A percentile compares a stretch with the other conserved stretches of the same genome.
Conservation (phyloP, 2,113 vertebrate species). For the Campylomormyrus numenius region DNA sequence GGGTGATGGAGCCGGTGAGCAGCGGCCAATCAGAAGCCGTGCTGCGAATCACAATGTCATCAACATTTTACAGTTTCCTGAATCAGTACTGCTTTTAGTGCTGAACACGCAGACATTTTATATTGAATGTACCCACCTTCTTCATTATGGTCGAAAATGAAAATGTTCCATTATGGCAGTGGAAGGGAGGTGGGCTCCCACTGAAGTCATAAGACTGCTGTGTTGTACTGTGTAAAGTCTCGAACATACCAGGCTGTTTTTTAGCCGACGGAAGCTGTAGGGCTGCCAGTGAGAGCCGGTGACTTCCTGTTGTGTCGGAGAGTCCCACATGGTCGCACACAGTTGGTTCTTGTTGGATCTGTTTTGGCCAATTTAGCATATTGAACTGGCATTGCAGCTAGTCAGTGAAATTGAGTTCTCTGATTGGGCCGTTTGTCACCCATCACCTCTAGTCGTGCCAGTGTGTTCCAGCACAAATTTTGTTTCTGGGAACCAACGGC, state of each 20-base stretch:
- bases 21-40: not conserved
- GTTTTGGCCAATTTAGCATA: not conserved
- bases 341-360: not conserved
- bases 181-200: not conserved
- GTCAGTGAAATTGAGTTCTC: not conserved
- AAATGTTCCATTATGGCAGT: not conserved
- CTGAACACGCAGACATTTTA: not conserved
- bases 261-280: not conserved
- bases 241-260: not conserved
- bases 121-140: not conserved
- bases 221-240: not conserved
- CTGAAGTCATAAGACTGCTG: not conserved
- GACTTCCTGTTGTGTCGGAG: no score
- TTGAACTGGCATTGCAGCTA: not conserved
- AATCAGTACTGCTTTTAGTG: not conserved
- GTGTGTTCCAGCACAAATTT: not conserved
- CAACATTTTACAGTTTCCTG: not conserved
- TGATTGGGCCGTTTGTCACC: not conserved
- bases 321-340: no score
- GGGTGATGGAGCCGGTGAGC: not conserved
- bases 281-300: not conserved
- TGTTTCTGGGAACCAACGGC: not conserved
- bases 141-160: not conserved
- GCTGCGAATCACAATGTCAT: not conserved
- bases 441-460: not conserved